Conservation (phyloP, 2,113 vertebrate species). For the Oryzias melastigma region DNA sequence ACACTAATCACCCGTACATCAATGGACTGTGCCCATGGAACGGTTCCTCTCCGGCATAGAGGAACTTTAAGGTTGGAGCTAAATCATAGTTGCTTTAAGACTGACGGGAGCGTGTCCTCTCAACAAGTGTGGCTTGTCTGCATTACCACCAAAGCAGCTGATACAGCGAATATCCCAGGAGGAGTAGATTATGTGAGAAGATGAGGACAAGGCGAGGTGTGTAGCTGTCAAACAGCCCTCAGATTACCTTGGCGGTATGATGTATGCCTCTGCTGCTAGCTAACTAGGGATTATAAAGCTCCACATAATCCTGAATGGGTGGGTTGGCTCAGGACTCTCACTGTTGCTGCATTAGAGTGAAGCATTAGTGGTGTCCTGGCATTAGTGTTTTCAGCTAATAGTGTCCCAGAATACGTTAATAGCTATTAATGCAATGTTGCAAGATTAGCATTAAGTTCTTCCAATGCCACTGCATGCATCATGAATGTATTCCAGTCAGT, state of each 20-base stretch:
- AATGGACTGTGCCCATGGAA: slow-evolving; percentile 2
- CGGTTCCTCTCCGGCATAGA: slow-evolving; percentile 1
- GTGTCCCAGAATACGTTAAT: slow-evolving; percentile 72
- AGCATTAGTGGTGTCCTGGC: slow-evolving; percentile 67
- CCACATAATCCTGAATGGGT: slow-evolving; percentile 72
- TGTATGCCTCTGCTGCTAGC: slow-evolving; percentile 65
- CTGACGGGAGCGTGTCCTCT: slow-evolving; percentile 9
- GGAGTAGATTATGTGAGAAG: slow-evolving; percentile 67
- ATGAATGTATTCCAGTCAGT: slow-evolving; percentile 14
- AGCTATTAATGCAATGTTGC: slow-evolving; percentile 62
- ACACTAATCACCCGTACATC: slow-evolving; percentile 6
- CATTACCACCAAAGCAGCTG: slow-evolving; percentile 29
- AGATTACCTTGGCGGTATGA: slow-evolving; percentile 69
- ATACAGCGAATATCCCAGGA: slow-evolving; percentile 27
- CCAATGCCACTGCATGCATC: slow-evolving; percentile 50
- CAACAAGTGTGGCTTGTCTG: slow-evolving; percentile 21
- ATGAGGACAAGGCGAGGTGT: slow-evolving; percentile 63
- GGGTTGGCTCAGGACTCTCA: slow-evolving; percentile 72
- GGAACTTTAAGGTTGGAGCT: slow-evolving; percentile 2
- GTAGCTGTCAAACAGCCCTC: slow-evolving; percentile 61
- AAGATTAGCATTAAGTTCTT: slow-evolving; percentile 69
- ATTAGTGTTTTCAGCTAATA: slow-evolving; percentile 74
- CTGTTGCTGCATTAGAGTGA: slow-evolving; percentile 72
- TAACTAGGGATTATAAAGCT: slow-evolving; percentile 75
- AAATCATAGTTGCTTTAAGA: slow-evolving; percentile 10